Conservation (phyloP, 2,888 invertebrate species). For the Drosophila birchii region DNA sequence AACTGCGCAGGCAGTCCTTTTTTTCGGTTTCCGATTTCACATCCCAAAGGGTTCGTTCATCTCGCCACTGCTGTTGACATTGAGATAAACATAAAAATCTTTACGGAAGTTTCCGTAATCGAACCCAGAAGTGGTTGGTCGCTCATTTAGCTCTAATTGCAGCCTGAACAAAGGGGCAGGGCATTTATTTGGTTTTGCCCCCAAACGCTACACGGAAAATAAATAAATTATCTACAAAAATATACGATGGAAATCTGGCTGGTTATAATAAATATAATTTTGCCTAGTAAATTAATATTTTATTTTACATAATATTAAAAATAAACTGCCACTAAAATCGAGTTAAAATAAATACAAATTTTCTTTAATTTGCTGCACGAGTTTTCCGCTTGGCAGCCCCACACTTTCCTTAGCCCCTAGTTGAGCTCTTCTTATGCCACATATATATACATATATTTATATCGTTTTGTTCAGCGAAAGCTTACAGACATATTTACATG, state of each 20-base stretch:
- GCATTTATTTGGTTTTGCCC: constrained; percentile 52
- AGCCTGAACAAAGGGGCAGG: constrained; percentile 53
- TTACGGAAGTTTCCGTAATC: constrained; percentile 63
- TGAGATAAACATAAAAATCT: constrained; percentile 57
- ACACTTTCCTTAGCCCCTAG: constrained; percentile 28
- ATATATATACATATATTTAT: neutral
- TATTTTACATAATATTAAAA: neutral
- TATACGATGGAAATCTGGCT: neutral
- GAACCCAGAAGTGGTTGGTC: constrained; percentile 35
- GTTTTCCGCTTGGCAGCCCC: constrained; percentile 36
- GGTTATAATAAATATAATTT: neutral
- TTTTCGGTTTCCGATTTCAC: constrained; percentile 30
- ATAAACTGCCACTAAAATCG: neutral
- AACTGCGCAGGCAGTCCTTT: constrained; percentile 35
- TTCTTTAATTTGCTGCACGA: neutral
- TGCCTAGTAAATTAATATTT: neutral
- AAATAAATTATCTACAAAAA: neutral
- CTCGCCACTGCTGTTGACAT: constrained; percentile 66
- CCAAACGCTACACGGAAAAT: constrained; percentile 14
- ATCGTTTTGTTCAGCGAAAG: constrained; percentile 18
- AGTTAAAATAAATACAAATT: neutral
- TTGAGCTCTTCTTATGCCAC: constrained; percentile 54
- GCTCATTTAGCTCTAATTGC: constrained; percentile 65
- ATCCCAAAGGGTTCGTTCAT: constrained; percentile 71
- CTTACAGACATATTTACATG: constrained; percentile 19